phyloP scores from a whole-genome alignment of 2,888 invertebrate genomes.

The Plagodis pulveraria region DNA sequence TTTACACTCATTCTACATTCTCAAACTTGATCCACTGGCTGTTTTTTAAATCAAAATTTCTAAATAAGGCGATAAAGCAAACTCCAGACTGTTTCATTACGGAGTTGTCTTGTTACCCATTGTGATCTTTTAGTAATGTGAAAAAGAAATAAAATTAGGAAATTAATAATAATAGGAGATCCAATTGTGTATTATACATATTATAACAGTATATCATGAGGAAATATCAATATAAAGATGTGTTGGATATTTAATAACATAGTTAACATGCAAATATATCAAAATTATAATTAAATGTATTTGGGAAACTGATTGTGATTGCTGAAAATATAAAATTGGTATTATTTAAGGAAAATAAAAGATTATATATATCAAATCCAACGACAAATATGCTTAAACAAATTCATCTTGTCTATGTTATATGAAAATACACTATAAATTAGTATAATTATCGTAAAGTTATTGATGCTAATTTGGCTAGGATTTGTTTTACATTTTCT shows the following conservation, averaged over 20 bases:
- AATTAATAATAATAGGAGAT: slow-evolving; percentile 83
- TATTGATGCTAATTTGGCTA: too few relatives aligned
- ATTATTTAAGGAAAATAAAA: too few relatives aligned
- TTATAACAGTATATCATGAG: slow-evolving; percentile 41
- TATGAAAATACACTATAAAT: too few relatives aligned
- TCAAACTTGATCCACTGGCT: slow-evolving; percentile 36
- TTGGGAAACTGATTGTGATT: slow-evolving; percentile 17
- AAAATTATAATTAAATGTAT: slow-evolving; percentile 15
- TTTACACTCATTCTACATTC: slow-evolving; percentile 17
- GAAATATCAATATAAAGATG: slow-evolving; percentile 35
- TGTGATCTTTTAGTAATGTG: slow-evolving; percentile 71
- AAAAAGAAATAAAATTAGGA: slow-evolving; percentile 73
- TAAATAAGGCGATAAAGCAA: slow-evolving; percentile 42
- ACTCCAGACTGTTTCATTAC: slow-evolving; percentile 67
- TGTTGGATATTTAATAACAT: slow-evolving; percentile 14
- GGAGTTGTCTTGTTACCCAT: slow-evolving; percentile 78
- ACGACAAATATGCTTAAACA: too few relatives aligned
- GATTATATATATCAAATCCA: background rate
- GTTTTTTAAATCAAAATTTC: slow-evolving; percentile 35
- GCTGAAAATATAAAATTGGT: slow-evolving; percentile 9
- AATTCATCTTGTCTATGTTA: too few relatives aligned
- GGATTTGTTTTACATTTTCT: too few relatives aligned
- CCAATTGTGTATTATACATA: slow-evolving; percentile 84
- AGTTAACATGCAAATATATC: slow-evolving; percentile 19
- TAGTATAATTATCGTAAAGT: too few relatives aligned